These are phyloP conservation scores for Coelopa frigida DNA, from an alignment of 1,140 invertebrate species.

Conservation along the genomic window DNA sequence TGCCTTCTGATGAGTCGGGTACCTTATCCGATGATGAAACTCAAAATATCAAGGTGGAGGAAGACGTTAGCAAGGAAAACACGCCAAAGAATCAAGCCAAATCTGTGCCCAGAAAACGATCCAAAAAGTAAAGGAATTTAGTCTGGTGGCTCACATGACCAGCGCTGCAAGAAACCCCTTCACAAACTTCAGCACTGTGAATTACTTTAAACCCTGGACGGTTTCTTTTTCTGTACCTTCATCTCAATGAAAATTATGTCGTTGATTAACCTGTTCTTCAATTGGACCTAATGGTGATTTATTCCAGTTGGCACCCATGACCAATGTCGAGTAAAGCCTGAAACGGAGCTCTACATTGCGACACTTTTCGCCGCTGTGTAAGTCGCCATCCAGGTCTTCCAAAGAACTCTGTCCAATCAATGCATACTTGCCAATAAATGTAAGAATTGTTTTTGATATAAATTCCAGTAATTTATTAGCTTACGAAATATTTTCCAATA, in stretches of 20 bases:
- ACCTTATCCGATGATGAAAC: neutral
- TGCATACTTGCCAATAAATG: no score
- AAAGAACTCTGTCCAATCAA: no score
- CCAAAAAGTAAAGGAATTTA: neutral
- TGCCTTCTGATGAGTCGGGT: neutral
- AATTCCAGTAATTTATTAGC: no score
- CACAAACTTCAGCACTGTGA: neutral
- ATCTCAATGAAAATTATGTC: no score
- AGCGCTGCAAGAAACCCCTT: slow-evolving; percentile 1
- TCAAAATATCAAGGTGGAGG: neutral
- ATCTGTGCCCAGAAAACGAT: no score
- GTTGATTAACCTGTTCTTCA: no score
- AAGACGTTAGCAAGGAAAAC: neutral
- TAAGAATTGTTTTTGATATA: no score
- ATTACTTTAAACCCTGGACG: no score
- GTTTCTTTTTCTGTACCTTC: neutral
- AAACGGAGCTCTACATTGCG: slow-evolving; percentile 7
- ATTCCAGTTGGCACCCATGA: slow-evolving; percentile 12
- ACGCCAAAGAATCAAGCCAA: neutral
- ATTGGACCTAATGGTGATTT: no score
- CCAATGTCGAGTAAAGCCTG: slow-evolving; percentile 9
- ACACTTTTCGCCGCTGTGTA: no score
- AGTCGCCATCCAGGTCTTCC: no score
- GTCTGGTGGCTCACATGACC: slow-evolving; percentile 6
- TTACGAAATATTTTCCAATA: no score